These are phyloP conservation scores for Carterocephalus palaemon DNA, from an alignment of 2,888 invertebrate genomes.

Conservation along the genomic window DNA sequence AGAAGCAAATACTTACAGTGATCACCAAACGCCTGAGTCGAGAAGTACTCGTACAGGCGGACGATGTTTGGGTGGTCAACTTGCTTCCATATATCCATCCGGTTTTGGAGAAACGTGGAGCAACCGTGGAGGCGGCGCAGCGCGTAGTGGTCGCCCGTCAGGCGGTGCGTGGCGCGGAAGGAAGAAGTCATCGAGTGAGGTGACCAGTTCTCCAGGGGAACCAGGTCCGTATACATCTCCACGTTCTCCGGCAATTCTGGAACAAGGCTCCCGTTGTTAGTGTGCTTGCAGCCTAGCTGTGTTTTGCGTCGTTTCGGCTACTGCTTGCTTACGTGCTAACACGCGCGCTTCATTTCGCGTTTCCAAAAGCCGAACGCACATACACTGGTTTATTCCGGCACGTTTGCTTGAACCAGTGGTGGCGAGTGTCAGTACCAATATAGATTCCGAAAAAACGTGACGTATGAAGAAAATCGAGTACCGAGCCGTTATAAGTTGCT, in stretches of 20 bases:
- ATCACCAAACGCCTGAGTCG: slow-evolving; percentile 97
- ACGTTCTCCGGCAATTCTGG: slow-evolving; percentile 91
- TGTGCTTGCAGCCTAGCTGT: too few relatives aligned
- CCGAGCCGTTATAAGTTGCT: too few relatives aligned
- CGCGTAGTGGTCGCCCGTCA: slow-evolving; percentile 91
- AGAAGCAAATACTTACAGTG: slow-evolving; percentile 88
- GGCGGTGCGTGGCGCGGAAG: slow-evolving; percentile 93
- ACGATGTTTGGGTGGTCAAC: slow-evolving; percentile 97
- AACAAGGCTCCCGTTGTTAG: slow-evolving; percentile 22
- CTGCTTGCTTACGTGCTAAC: too few relatives aligned
- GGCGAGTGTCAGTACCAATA: too few relatives aligned
- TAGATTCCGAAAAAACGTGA: too few relatives aligned
- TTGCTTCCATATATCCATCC: slow-evolving; percentile 97
- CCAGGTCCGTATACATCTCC: slow-evolving; percentile 93
- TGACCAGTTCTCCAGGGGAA: slow-evolving; percentile 86
- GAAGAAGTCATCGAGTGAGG: slow-evolving; percentile 88
- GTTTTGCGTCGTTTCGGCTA: too few relatives aligned
- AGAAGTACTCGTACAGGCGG: slow-evolving; percentile 93
- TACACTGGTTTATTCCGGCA: too few relatives aligned
- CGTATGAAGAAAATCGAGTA: too few relatives aligned
- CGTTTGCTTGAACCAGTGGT: too few relatives aligned
- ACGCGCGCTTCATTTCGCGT: too few relatives aligned
- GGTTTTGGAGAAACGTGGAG: slow-evolving; percentile 89
- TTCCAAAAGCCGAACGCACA: too few relatives aligned
- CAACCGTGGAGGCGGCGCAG: slow-evolving; percentile 91